Evolutionary conservation across 2,888 invertebrate genomes (phyloP).

Genomic region (Microchrysa polita): DNA sequence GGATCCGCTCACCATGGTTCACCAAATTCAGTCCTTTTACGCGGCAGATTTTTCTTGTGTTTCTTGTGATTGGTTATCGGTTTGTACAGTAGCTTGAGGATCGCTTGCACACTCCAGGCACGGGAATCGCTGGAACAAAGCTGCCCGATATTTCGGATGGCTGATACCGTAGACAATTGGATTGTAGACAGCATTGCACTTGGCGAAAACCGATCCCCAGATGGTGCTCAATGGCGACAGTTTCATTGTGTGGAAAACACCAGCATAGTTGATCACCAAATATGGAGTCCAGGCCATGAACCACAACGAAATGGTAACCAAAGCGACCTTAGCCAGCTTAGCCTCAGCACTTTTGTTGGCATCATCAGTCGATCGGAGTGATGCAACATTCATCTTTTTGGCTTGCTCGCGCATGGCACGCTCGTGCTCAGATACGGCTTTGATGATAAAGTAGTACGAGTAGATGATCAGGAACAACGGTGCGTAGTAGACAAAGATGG

Average conservation of each 20-base stretch:
- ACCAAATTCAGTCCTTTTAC: background rate
- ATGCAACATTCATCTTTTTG: constrained; percentile 73
- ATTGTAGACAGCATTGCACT: constrained; percentile 70
- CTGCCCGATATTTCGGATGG: constrained; percentile 72
- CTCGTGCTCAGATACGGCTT: constrained; percentile 69
- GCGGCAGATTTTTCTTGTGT: constrained; percentile 24
- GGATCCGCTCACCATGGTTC: no score
- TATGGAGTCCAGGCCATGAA: constrained; percentile 75
- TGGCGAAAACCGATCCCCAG: constrained; percentile 71
- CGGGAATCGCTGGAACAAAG: constrained; percentile 71
- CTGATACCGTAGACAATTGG: constrained; percentile 70
- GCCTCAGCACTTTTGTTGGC: constrained; percentile 68
- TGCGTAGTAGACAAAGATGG: constrained; percentile 64
- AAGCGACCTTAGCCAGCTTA: constrained; percentile 70
- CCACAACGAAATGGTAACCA: constrained; percentile 72
- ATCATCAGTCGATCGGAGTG: constrained; percentile 67
- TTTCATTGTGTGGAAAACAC: constrained; percentile 65
- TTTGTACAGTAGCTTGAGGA: constrained; percentile 49
- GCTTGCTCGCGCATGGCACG: constrained; percentile 70
- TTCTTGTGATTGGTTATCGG: constrained; percentile 16
- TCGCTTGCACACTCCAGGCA: constrained; percentile 66
- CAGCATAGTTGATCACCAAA: constrained; percentile 67
- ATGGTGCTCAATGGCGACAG: constrained; percentile 68
- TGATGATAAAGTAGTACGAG: constrained; percentile 70
- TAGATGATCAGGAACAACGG: constrained; percentile 68